Evolutionary conservation across 2,888 invertebrate genomes (phyloP).

Genomic region (Drosophila histrio): DNA sequence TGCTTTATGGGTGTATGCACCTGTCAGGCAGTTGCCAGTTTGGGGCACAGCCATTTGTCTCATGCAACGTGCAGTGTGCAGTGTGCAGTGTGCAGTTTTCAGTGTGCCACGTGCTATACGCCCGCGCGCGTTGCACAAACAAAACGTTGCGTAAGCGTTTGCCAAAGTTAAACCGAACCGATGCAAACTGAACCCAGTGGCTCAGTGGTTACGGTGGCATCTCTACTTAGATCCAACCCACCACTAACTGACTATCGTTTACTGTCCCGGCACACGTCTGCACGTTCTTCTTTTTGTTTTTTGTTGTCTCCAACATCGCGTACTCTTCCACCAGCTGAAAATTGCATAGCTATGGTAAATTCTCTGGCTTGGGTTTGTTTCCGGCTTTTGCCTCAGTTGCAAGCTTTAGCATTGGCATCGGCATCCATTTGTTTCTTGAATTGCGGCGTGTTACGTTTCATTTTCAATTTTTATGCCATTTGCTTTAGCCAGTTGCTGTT

Average conservation of each 20-base stretch:
- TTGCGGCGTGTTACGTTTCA: constrained; percentile 69
- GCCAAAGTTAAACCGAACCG: constrained; percentile 61
- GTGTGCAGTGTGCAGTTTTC: constrained; percentile 11
- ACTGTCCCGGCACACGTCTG: constrained; percentile 65
- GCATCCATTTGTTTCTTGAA: constrained; percentile 68
- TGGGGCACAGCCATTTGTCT: constrained; percentile 67
- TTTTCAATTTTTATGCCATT: constrained; percentile 73
- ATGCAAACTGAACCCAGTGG: not conserved
- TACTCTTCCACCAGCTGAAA: constrained; percentile 27
- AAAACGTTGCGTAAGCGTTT: constrained; percentile 69
- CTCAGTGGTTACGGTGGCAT: constrained; percentile 3
- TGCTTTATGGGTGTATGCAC: constrained; percentile 36
- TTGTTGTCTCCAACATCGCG: not conserved
- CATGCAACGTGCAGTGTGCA: constrained; percentile 21
- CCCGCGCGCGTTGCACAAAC: constrained; percentile 14
- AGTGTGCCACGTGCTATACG: constrained; percentile 18
- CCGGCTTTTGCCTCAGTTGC: constrained; percentile 4
- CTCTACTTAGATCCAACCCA: not conserved
- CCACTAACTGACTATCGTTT: constrained; percentile 67
- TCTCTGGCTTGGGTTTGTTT: not conserved
- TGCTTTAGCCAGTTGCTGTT: constrained; percentile 39
- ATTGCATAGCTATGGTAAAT: constrained; percentile 48
- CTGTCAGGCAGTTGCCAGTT: constrained; percentile 65
- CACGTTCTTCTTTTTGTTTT: constrained; percentile 35
- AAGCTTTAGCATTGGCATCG: constrained; percentile 23